A percentile compares a stretch with the other conserved stretches of the same genome.
phyloP scores from a whole-genome alignment of 92 coral and sea anemone genomes.

The Epizoanthus scotinus region DNA sequence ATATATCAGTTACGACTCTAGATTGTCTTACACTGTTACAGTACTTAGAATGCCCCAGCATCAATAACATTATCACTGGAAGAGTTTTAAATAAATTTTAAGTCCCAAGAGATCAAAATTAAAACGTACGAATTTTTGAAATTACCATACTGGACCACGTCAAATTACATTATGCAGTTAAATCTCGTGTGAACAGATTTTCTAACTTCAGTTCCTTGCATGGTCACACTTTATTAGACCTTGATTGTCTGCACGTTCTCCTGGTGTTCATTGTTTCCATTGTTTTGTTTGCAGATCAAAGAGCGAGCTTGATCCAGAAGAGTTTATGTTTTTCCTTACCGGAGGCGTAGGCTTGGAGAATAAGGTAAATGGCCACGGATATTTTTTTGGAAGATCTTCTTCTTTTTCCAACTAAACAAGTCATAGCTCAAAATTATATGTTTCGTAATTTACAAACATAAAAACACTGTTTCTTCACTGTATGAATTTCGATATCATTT shows the following conservation, averaged over 20 bases:
- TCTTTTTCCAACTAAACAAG: no score
- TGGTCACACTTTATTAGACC: neutral
- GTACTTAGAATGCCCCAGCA: no score
- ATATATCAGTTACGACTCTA: no score
- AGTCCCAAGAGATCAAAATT: neutral
- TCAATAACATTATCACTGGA: no score
- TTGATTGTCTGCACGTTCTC: neutral
- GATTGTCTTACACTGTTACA: no score
- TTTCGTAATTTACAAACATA: no score
- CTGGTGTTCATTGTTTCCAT: neutral
- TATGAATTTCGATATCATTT: neutral
- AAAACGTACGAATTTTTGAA: neutral
- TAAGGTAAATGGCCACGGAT: conserved; percentile 57
- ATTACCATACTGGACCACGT: neutral
- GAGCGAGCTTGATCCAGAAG: conserved; percentile 89
- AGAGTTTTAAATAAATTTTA: no score
- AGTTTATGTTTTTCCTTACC: conserved; percentile 96
- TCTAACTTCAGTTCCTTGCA: no score
- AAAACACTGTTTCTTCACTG: neutral
- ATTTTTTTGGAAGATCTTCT: no score
- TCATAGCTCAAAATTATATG: no score
- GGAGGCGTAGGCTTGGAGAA: conserved; percentile 98
- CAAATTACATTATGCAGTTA: neutral
- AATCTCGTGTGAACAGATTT: no score
- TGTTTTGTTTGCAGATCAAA: conserved; percentile 64